Base-by-base conservation (phyloP, 2,888 invertebrate genomes). In the Thera britannica region DNA sequence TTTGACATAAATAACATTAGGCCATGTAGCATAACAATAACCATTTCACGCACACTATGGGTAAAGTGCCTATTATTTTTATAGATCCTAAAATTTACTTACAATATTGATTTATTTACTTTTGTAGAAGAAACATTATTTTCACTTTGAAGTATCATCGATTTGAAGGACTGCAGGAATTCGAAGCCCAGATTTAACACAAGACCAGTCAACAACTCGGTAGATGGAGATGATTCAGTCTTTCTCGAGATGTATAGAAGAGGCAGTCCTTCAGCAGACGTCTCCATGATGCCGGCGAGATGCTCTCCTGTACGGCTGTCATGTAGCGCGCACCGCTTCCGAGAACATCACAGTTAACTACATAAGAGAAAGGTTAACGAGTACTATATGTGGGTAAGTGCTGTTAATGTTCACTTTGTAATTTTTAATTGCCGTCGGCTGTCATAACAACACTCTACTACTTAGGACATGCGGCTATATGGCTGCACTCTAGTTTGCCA, bases 351-450 rank as follows among this genome's bases (percentile, higher is more conserved):
- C 9, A 34, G 23, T 6, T 34, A 44, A 23, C 54, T 61, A 55
- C 35, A 48, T n/a, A 56, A 66, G 67, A 68, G 71, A 66, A 63
- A 66, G 61, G 60, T 56, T 60, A 65, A 65, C 56, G 60, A 60
- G 56, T 41, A 8, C 9, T 46, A 46, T 9, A 48, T 3, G 59
- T 49, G 8, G 36, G 55, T 49, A 48, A 41, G 63, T 57, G 57
- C 63, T 38, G 48, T n/a, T n/a, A 55, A 55, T 59, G 48, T 49
- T 54, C 65, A 59, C 58, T 36, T 55, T 46, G 34, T 52, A 52
- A 3, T 8, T 34, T 34, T 52, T 52, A 34, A 52, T 52, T 52
- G 52, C 9, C 8, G 3, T 23, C n/a, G 7, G 34, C 52, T 52
- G 52, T 52, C 52, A 52, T 52, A 23, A 9, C 2, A 2, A 7